phyloP scores from a whole-genome alignment of 2,888 invertebrate species.

The Dermolepida albohirtum region DNA sequence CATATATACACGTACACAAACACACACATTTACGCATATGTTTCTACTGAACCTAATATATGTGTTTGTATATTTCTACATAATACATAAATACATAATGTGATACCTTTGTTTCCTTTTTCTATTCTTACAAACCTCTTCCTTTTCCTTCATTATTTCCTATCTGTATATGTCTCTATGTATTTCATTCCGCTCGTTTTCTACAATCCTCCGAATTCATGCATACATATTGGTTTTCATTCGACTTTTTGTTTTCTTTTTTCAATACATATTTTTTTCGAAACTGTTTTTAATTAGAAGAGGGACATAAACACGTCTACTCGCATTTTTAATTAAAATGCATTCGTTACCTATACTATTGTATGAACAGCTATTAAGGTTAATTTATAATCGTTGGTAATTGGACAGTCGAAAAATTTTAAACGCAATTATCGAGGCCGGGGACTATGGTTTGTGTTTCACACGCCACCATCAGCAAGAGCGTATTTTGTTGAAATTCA shows the following conservation, averaged over 20 bases:
- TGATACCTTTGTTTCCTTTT: too few species aligned
- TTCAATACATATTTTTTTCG: constrained; percentile 7
- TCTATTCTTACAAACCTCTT: too few species aligned
- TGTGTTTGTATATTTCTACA: too few species aligned
- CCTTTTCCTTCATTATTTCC: too few species aligned
- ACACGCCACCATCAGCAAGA: background rate
- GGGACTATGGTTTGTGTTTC: constrained; percentile 1
- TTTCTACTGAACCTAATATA: too few species aligned
- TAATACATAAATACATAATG: too few species aligned
- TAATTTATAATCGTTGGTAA: constrained; percentile 65
- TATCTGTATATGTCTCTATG: too few species aligned
- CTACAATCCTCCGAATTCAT: too few species aligned
- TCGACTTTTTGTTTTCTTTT: background rate
- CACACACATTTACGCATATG: too few species aligned
- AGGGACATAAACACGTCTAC: constrained; percentile 41
- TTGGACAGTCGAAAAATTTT: constrained; percentile 33
- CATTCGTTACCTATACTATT: constrained; percentile 44
- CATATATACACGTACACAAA: too few species aligned
- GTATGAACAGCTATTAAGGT: constrained; percentile 57
- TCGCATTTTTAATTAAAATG: constrained; percentile 45
- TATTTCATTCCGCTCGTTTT: too few species aligned
- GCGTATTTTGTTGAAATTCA: constrained; percentile 22
- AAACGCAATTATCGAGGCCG: constrained; percentile 30
- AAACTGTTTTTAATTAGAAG: constrained; percentile 42
- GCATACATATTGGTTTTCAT: background rate